Evolutionary conservation across 2,797 vertebrate genomes (phyloP).

Genomic region (Poecilia gillii): DNA sequence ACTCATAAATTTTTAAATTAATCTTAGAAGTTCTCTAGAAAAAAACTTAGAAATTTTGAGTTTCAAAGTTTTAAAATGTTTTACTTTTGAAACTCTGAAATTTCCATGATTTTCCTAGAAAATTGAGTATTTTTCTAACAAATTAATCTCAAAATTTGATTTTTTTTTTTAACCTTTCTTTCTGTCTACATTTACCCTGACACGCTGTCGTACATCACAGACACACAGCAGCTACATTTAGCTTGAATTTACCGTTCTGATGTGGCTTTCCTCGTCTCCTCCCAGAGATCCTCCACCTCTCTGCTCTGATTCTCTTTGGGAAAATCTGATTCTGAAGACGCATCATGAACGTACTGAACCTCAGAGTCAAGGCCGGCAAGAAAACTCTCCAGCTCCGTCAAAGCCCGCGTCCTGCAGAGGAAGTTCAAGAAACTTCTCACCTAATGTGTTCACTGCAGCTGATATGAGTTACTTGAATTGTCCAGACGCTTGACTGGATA

Average conservation of each 20-base stretch:
- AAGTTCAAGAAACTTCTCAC: not conserved
- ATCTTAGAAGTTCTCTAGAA: no score
- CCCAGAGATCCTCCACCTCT: constrained; percentile 79
- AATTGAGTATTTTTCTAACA: no score
- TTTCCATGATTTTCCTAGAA: no score
- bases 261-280: constrained; percentile 78
- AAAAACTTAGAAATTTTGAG: no score
- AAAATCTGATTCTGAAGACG: constrained; percentile 53
- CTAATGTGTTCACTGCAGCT: not conserved
- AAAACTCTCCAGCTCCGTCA: constrained; percentile 82
- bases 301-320: constrained; percentile 47
- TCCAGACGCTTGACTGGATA: not conserved
- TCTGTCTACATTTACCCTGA: no score
- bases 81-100: no score
- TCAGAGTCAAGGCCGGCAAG: constrained; percentile 79
- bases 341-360: constrained; percentile 73
- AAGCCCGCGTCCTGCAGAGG: constrained; percentile 79
- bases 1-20: no score
- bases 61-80: no score
- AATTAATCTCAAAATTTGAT: no score
- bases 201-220: no score
- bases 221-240: not conserved
- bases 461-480: not conserved
- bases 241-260: constrained; percentile 79
- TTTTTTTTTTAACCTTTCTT: no score